These are phyloP conservation scores for Candoia aspera DNA, from an alignment of 2,113 vertebrate species.

Conservation along the genomic window DNA sequence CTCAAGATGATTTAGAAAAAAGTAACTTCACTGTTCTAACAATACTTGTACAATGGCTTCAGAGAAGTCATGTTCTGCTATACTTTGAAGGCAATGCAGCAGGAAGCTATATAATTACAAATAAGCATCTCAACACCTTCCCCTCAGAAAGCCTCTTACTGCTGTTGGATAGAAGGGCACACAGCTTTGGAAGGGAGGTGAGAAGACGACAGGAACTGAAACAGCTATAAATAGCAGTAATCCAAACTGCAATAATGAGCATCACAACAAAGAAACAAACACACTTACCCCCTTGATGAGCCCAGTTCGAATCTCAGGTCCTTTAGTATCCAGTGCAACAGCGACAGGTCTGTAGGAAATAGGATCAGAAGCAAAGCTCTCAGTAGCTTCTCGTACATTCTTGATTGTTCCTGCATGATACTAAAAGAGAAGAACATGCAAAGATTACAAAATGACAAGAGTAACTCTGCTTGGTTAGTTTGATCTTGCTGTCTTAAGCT, in stretches of 20 bases:
- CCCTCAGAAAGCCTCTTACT: neutral
- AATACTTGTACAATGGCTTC: neutral
- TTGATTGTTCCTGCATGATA: slow-evolving; percentile 95
- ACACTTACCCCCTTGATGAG: slow-evolving; percentile 94
- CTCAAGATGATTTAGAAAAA: neutral
- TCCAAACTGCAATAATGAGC: fast-evolving
- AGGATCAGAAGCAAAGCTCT: slow-evolving; percentile 89
- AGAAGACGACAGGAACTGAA: neutral
- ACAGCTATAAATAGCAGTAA: no score
- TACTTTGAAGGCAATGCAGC: neutral
- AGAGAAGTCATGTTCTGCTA: neutral
- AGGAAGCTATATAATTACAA: neutral
- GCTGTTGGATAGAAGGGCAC: neutral
- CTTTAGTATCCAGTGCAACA: slow-evolving; percentile 96
- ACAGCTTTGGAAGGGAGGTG: neutral
- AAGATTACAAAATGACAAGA: neutral
- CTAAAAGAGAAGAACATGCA: slow-evolving; percentile 64
- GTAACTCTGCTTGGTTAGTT: neutral
- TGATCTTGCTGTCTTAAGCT: neutral
- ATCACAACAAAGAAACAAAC: neutral
- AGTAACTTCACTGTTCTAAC: neutral
- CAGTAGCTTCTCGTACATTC: slow-evolving; percentile 89
- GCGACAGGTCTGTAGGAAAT: slow-evolving; percentile 91
- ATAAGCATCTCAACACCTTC: neutral
- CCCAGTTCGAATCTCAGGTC: slow-evolving; percentile 96